Percentiles rank a stretch among this genome's conserved stretches.
These are phyloP conservation scores for Lasioglossum malachurum DNA, from an alignment of 2,888 invertebrate genomes.

Conservation along the genomic window DNA sequence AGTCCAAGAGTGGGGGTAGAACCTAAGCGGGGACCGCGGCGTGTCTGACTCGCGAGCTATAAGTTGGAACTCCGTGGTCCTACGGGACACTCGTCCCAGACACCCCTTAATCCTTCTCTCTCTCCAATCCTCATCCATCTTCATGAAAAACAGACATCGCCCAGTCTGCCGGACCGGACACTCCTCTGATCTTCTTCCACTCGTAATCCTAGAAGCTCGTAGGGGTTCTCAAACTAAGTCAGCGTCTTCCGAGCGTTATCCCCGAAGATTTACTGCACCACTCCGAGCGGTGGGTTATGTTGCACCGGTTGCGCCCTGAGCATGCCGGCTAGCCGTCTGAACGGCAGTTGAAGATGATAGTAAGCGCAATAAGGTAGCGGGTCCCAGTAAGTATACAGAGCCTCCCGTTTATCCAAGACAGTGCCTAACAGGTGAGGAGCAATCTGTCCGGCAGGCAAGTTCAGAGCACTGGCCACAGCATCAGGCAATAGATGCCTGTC, in stretches of 20 bases:
- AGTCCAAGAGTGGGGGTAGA: no score
- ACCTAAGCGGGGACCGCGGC: no score
- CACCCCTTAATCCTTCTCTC: no score
- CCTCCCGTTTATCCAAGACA: constrained; percentile 92
- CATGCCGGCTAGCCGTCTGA: constrained; percentile 83
- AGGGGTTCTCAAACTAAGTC: not conserved
- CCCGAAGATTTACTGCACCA: constrained; percentile 76
- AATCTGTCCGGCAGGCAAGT: constrained; percentile 85
- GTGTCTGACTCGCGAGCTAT: no score
- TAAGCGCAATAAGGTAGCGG: constrained; percentile 94
- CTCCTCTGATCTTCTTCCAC: not conserved
- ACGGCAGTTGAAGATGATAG: constrained; percentile 92
- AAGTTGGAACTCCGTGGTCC: no score
- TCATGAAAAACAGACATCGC: not conserved
- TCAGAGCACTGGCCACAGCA: constrained; percentile 86
- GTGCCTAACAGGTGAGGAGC: constrained; percentile 85
- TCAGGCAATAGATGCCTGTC: constrained; percentile 85
- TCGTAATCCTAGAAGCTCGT: no score
- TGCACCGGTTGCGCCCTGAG: constrained; percentile 77
- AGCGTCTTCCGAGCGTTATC: not conserved
- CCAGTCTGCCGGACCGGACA: not conserved
- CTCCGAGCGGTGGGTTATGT: constrained; percentile 81
- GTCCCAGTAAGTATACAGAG: constrained; percentile 93
- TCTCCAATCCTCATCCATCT: not conserved
- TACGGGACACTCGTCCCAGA: not conserved